A percentile compares a stretch with the other conserved stretches of the same genome.
Conservation (phyloP, 2,888 invertebrate species). For the Globia sparganii region DNA sequence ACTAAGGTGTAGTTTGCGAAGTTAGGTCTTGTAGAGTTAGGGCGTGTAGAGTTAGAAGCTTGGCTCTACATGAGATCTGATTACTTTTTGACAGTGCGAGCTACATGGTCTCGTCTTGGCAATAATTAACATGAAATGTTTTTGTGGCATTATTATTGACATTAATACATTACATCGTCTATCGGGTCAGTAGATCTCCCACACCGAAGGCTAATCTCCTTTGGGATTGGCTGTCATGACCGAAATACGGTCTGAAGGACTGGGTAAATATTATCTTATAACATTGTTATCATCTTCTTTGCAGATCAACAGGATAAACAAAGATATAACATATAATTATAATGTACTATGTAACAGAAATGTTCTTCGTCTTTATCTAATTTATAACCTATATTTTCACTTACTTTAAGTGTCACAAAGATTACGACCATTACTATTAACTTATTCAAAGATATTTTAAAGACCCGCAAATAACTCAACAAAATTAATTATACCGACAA, state of each 20-base stretch:
- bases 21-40: no score
- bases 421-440: neutral
- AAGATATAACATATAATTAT: neutral
- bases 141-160: no score
- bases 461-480: neutral
- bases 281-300: neutral
- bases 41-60: no score
- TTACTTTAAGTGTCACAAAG: neutral
- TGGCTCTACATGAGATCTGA: no score
- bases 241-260: neutral
- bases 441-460: neutral
- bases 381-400: neutral
- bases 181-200: neutral
- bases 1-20: no score
- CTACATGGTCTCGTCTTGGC: no score
- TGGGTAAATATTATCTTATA: neutral
- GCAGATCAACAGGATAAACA: neutral
- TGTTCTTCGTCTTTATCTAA: neutral
- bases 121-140: no score
- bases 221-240: no score
- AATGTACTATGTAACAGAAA: neutral
- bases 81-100: no score
- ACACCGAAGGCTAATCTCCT: no score
- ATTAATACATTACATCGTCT: no score
- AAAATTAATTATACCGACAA: slow-evolving; percentile 16